A percentile compares a stretch with the other conserved stretches of the same genome.
Conservation (phyloP, 2,113 vertebrate species). For the Trachemys scripta region DNA sequence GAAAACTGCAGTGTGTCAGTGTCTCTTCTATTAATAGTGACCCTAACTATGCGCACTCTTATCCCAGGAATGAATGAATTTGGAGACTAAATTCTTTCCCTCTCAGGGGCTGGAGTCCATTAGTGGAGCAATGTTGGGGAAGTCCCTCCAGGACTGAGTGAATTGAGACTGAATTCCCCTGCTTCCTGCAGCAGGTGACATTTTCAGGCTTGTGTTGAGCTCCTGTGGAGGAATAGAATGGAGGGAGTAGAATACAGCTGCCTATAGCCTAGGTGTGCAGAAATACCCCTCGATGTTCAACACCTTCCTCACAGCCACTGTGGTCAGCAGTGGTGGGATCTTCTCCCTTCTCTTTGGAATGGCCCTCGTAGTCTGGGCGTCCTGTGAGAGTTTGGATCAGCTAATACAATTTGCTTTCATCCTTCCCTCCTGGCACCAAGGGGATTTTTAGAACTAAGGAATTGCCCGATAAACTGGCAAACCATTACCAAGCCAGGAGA, state of each 20-base stretch:
- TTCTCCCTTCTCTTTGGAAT: background rate
- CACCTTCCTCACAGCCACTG: background rate
- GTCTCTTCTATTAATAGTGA: background rate
- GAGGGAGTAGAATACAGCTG: background rate
- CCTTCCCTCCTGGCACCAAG: background rate
- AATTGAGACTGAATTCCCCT: background rate
- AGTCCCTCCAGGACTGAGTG: background rate
- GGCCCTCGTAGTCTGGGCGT: background rate
- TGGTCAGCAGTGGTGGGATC: background rate
- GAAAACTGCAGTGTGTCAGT: background rate
- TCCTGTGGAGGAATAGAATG: background rate
- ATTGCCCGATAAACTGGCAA: background rate
- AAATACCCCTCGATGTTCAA: background rate
- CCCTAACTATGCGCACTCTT: too few relatives aligned
- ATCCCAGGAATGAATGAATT: background rate
- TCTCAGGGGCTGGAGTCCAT: fast-evolving
- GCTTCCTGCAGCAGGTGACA: background rate
- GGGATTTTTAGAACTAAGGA: background rate
- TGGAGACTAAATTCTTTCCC: background rate
- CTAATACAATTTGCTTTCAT: background rate
- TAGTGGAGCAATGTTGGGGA: background rate
- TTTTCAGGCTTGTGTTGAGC: background rate
- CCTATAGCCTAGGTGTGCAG: background rate
- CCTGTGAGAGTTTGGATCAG: background rate
- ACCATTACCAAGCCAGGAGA: background rate